These are phyloP conservation scores for Avahi laniger DNA, from an alignment of 2,797 vertebrate genomes.

Conservation along the genomic window DNA sequence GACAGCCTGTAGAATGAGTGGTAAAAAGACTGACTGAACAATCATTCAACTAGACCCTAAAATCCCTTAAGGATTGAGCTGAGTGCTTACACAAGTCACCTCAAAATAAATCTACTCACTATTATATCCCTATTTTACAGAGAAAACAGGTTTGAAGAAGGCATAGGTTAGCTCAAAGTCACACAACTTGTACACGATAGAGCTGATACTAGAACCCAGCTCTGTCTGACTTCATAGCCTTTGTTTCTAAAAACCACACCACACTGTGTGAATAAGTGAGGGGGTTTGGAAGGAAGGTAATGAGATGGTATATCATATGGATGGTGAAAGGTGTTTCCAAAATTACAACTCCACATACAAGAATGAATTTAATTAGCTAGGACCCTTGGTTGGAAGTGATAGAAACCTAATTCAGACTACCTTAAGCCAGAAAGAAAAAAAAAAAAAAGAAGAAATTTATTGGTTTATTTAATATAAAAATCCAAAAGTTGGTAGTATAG, in stretches of 20 bases:
- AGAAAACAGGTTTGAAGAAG: neutral
- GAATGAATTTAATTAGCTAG: neutral
- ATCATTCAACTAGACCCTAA: slow-evolving; percentile 7
- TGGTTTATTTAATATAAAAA: slow-evolving; percentile 21
- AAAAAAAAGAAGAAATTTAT: neutral
- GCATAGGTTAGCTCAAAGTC: neutral
- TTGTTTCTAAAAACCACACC: neutral
- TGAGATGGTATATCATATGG: neutral
- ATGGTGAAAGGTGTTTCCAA: neutral
- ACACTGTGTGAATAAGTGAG: neutral
- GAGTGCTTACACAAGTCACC: neutral
- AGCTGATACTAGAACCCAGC: neutral
- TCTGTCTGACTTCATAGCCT: neutral
- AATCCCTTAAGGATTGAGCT: neutral
- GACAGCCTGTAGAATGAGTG: neutral
- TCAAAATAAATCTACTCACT: neutral
- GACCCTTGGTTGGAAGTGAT: neutral
- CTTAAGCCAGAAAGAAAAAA: neutral
- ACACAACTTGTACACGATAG: neutral
- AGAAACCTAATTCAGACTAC: neutral
- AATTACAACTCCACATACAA: neutral
- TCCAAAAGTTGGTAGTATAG: neutral
- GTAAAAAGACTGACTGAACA: neutral
- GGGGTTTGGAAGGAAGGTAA: neutral
- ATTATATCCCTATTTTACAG: neutral